A percentile compares a stretch with the other conserved stretches of the same genome.
Evolutionary conservation across 2,113 vertebrate species (phyloP).

Genomic region (Archilochus colubris): DNA sequence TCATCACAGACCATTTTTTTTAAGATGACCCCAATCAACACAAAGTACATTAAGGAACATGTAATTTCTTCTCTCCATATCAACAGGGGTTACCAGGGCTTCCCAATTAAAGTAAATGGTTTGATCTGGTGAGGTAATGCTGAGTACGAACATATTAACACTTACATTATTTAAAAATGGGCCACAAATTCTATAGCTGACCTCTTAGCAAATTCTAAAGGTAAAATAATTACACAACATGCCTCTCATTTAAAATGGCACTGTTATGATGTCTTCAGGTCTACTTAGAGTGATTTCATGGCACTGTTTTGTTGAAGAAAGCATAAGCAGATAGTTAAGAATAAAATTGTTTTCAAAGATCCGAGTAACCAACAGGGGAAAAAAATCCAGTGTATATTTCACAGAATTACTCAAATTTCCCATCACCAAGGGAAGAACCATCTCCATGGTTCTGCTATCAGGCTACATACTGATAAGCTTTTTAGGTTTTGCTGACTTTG

Average conservation of each 20-base stretch:
- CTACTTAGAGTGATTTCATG: not conserved
- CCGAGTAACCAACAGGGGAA: not conserved
- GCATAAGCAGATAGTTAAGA: not conserved
- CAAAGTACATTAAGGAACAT: not conserved
- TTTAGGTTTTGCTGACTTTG: not conserved
- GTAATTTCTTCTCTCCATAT: not conserved
- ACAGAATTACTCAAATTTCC: not conserved
- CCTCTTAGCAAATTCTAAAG: not conserved
- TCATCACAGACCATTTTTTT: not conserved
- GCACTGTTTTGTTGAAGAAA: not conserved
- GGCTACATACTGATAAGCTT: not conserved
- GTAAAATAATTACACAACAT: not conserved
- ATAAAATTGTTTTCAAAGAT: not conserved
- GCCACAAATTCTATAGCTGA: not conserved
- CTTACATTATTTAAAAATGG: not conserved
- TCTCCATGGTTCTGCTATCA: not conserved
- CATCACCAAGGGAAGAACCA: not conserved
- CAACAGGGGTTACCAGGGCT: not conserved
- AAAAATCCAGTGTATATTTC: not conserved
- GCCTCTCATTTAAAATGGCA: not conserved
- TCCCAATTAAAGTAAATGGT: not conserved
- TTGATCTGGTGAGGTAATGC: not conserved
- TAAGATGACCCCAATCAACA: not conserved
- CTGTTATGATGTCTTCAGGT: not conserved
- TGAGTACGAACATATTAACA: not conserved